phyloP scores from a whole-genome alignment of 2,797 vertebrate genomes.

The Thaleichthys pacificus region DNA sequence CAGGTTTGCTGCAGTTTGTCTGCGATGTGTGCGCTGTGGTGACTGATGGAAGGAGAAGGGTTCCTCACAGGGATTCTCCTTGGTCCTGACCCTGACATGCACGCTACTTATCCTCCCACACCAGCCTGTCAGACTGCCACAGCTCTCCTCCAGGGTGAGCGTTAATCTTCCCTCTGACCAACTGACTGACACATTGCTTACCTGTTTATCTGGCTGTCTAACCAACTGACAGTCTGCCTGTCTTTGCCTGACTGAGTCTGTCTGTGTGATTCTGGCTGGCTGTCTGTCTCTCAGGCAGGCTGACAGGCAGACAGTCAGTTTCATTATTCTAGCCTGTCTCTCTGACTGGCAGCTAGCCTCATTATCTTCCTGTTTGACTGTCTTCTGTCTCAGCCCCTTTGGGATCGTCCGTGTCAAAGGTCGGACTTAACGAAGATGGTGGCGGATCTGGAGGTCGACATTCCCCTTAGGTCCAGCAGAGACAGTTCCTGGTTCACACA shows the following conservation, averaged over 20 bases:
- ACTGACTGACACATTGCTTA: neutral
- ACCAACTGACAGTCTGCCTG: neutral
- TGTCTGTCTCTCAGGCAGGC: neutral
- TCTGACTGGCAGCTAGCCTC: neutral
- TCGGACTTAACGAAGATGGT: neutral
- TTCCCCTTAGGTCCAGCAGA: no score
- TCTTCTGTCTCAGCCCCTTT: neutral
- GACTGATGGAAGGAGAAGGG: no score
- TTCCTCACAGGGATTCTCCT: no score
- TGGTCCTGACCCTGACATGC: no score
- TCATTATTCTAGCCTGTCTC: neutral
- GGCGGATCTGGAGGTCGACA: no score
- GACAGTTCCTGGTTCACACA: neutral
- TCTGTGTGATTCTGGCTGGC: neutral
- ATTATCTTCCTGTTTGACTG: neutral
- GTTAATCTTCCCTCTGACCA: neutral
- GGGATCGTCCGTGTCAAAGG: neutral
- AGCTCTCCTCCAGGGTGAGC: neutral
- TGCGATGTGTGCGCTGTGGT: no score
- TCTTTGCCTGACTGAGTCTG: neutral
- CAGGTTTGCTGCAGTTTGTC: no score
- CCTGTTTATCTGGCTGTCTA: slow-evolving; percentile 2
- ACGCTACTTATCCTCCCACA: no score
- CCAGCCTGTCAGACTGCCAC: no score
- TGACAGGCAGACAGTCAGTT: neutral